Evolutionary conservation across 2,113 vertebrate genomes (phyloP), one percentile per base, ranked within the genome.

Genomic region (Odobenus rosmarus): DNA sequence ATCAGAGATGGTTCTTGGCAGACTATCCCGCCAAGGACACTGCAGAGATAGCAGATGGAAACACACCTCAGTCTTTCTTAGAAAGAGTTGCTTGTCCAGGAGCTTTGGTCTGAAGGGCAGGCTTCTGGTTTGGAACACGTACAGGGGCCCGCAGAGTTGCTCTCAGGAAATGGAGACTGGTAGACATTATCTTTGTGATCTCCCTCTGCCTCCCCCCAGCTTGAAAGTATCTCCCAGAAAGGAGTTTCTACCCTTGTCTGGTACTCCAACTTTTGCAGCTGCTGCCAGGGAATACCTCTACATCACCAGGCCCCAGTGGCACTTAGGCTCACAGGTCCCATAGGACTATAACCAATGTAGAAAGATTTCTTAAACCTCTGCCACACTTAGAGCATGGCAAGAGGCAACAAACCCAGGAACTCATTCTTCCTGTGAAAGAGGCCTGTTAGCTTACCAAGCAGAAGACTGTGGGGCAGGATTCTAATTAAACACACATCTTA

Each of bases 21-120:
- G 67, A 7, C 64, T 28, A 18, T 26, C 49, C 12, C n/a, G 36
- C 26, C 67, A 42, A 21, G 15, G 85, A 36, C 59, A 4, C 81
- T 12, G n/a, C 49, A 57, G n/a, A 57, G 51, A 36, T 16, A 14
- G n/a, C n/a, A 21, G 69, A 31, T 0, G 0, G 67, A 42, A 42
- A 57, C 18, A 23, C 11, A 31, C 16, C 6, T n/a, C 26, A 0
- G 0, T 88, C 67, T 42, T 88, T 57, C 67, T 57, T 36, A 88
- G 51, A 72, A 88, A 71, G 49, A 55, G 51, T 57, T 33, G 67
- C 16, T 57, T 42, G 24, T 57, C 24, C n/a, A 23, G 18, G 69
- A 19, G 24, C 16, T 74, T 28, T 3, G 26, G 36, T 6, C 67
- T 42, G 19, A 71, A 69, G 67, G 16, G 28, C n/a, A 81, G 67